Base-by-base conservation (phyloP, 2,888 invertebrate genomes). In the Slavum lentiscoides region DNA sequence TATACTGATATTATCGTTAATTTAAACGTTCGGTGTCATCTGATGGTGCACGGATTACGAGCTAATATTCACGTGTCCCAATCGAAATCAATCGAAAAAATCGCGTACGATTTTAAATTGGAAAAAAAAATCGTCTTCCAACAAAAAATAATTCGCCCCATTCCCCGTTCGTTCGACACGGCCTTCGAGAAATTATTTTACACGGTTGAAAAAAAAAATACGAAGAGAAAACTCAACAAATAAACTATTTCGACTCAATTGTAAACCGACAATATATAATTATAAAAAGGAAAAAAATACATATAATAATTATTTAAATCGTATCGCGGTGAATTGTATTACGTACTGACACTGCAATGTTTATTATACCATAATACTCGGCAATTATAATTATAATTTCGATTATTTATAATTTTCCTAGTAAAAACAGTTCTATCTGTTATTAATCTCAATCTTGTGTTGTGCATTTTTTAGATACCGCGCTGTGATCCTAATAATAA, bases 401-500 rank as follows among this genome's bases (percentile, higher is more conserved):
- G 30, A 30, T 30, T 30, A 30, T 30, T 30, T 30, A 30, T 30
- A 30, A 30, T 30, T 30, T 30, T 30, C 30, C 30, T 30, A 19
- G 39, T 66, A 58, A 75, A 66, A 67, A 11, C 13, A 11, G 39
- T 58, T 58, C 58, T 75, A 55, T 66, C 74, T 39, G 58, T 21
- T 43, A 39, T 75, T 55, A 43, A 30, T 30, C 30, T 67, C 21
- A 67, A 74, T 67, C 66, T 75, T 9, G 7, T 37, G 23, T 58
- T 58, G 13, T 55, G 23, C 55, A 74, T 66, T 39, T 67, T 39
- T 58, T 53, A 66, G 58, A 75, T 67, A 75, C 19, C 66, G 39
- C 58, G 55, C 58, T 66, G 21, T 55, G 58, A 75, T 75, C 30
- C 30, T 30, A 30, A 74, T 74, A 74, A 75, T 66, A 66, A 43